These are phyloP conservation scores for Elmis aenea DNA, from an alignment of 2,888 invertebrate species.

Conservation along the genomic window DNA sequence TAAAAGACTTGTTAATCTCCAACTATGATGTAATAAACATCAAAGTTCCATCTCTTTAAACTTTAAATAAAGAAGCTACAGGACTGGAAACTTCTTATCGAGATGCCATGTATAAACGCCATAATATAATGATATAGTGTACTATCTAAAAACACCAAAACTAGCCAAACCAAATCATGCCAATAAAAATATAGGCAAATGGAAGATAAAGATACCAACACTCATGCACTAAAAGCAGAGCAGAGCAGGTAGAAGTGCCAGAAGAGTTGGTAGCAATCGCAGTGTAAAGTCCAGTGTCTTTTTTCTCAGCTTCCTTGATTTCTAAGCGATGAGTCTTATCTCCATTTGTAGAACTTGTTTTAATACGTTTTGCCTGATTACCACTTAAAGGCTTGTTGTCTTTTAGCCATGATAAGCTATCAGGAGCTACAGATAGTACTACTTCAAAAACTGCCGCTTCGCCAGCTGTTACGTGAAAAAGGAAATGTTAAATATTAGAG, in stretches of 20 bases:
- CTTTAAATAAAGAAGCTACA: no score
- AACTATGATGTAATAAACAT: no score
- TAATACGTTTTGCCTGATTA: constrained; percentile 65
- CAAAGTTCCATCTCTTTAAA: no score
- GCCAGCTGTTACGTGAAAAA: no score
- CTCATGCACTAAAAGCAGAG: constrained; percentile 80
- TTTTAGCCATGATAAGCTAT: constrained; percentile 77
- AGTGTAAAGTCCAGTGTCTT: constrained; percentile 86
- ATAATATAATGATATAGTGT: no score
- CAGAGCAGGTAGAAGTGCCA: constrained; percentile 79
- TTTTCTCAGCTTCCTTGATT: constrained; percentile 66
- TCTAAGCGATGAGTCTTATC: constrained; percentile 65
- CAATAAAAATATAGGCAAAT: no score
- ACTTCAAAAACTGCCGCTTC: constrained; percentile 80
- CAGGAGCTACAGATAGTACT: constrained; percentile 59
- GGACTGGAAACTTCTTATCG: no score
- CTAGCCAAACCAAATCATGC: no score
- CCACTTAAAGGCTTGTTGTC: constrained; percentile 76
- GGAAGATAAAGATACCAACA: constrained; percentile 53
- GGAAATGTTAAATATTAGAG: no score
- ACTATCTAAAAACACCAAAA: no score
- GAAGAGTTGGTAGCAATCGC: constrained; percentile 78
- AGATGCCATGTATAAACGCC: no score
- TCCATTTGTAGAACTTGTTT: constrained; percentile 55
- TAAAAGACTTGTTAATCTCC: no score